Evolutionary conservation across 2,888 invertebrate genomes (phyloP), one percentile per base, ranked within the genome.

Genomic region (Sycophila texana): DNA sequence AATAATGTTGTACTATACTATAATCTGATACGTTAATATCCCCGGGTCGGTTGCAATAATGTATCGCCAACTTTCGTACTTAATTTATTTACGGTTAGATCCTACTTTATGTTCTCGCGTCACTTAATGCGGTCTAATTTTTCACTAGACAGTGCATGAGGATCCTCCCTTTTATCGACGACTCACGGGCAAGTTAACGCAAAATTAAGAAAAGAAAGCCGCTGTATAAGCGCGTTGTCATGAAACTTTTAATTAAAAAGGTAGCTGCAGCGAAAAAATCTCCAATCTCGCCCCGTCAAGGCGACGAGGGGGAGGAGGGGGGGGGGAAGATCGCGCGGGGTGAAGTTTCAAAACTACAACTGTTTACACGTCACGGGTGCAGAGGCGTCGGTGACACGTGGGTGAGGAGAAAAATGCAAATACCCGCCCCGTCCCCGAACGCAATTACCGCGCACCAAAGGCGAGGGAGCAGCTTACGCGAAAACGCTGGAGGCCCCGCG

Each of bases 361-460:
- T 57, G 57, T 49, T 58, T 60, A 60, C 58, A 58, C 58, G 49
- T 5, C 47, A n/a, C 60, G 18, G 49, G 39, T 26, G 22, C n/a
- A 39, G 51, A 22, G 16, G 22, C 14, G 13, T 14, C 20, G 26
- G 18, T 5, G n/a, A 39, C 10, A 18, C 18, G 13, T 39, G 14
- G 53, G 53, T n/a, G 53, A 53, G n/a, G 58, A 47, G 49, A 53
- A 73, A 63, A 63, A 63, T 65, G 39, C 55, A 55, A 73, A n/a
- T 63, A 18, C 26, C 30, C 16, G 53, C 30, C 39, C 26, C 39
- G 61, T n/a, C 63, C 49, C 20, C 55, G 66, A 74, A 67, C 53
- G 58, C 60, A 75, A 75, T 75, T 75, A 60, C 75, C 5, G n/a
- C 60, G n/a, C 53, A 13, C 67, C 67, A 26, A 67, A 55, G 22